Percentiles rank a stretch among this genome's conserved stretches.
These are phyloP conservation scores for Dicerorhinus sumatrensis DNA, from an alignment of 2,113 vertebrate species.

Conservation along the genomic window DNA sequence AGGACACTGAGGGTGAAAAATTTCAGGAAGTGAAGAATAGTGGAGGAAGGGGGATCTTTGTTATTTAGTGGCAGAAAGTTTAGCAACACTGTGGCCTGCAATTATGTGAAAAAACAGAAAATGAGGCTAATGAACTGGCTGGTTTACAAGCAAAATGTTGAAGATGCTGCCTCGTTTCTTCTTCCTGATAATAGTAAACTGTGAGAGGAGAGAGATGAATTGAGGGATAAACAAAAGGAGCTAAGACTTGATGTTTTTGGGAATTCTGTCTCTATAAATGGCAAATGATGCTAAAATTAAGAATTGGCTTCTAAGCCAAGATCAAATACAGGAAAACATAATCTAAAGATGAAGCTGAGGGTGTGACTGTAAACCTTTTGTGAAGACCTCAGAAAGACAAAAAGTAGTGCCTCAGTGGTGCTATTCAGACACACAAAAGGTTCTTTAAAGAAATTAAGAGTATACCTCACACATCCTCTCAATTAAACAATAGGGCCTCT, in stretches of 20 bases:
- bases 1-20: neutral
- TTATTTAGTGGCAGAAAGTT: neutral
- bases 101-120: neutral
- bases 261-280: neutral
- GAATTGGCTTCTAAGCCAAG: neutral
- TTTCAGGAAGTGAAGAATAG: neutral
- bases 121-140: neutral
- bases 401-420: neutral
- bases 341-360: neutral
- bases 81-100: neutral
- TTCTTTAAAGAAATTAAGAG: neutral
- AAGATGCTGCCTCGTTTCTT: neutral
- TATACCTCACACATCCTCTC: neutral
- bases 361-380: neutral
- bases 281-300: constrained; percentile 4
- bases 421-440: neutral
- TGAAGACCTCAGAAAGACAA: neutral
- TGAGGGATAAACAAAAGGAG: neutral
- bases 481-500: neutral
- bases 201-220: neutral
- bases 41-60: neutral
- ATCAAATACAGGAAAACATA: neutral
- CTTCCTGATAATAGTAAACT: constrained; percentile 3
- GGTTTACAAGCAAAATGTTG: neutral
- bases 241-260: neutral